Evolutionary conservation across 2,888 invertebrate genomes (phyloP).

Genomic region (Operophtera brumata): DNA sequence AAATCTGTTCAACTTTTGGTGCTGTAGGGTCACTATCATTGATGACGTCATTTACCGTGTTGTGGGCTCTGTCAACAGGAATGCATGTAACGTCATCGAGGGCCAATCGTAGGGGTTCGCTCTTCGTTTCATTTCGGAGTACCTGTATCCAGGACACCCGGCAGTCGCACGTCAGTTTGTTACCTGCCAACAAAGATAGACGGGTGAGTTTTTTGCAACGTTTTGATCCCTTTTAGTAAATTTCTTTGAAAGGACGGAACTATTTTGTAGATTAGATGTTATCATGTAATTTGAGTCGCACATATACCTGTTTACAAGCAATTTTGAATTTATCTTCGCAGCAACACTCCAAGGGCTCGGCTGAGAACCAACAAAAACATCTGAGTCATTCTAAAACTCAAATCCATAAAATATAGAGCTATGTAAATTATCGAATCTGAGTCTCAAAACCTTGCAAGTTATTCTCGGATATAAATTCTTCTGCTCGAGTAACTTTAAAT

Average conservation of each 20-base stretch:
- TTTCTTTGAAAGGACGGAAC: slow-evolving; percentile 1
- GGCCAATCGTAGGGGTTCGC: slow-evolving; percentile 83
- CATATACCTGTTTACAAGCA: neutral
- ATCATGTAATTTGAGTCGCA: neutral
- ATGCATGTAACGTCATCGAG: slow-evolving; percentile 86
- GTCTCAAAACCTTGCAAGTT: slow-evolving; percentile 28
- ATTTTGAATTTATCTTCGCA: neutral
- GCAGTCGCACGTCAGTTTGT: slow-evolving; percentile 90
- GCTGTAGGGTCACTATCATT: slow-evolving; percentile 14
- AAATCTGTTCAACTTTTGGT: slow-evolving; percentile 43
- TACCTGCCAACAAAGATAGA: slow-evolving; percentile 80
- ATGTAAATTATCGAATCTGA: slow-evolving; percentile 22
- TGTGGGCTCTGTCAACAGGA: slow-evolving; percentile 38
- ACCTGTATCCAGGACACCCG: slow-evolving; percentile 89
- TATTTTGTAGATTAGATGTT: neutral
- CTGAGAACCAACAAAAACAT: slow-evolving; percentile 1
- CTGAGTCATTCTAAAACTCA: slow-evolving; percentile 11
- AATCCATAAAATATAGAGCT: slow-evolving; percentile 19
- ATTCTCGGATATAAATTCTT: slow-evolving; percentile 30
- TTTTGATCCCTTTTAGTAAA: neutral
- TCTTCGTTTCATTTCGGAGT: slow-evolving; percentile 87
- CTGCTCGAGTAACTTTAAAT: slow-evolving; percentile 24
- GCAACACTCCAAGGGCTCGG: neutral
- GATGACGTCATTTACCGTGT: slow-evolving; percentile 31
- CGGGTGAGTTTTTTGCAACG: neutral